Conservation (phyloP, 2,888 invertebrate genomes). For the Tigriopus californicus region DNA sequence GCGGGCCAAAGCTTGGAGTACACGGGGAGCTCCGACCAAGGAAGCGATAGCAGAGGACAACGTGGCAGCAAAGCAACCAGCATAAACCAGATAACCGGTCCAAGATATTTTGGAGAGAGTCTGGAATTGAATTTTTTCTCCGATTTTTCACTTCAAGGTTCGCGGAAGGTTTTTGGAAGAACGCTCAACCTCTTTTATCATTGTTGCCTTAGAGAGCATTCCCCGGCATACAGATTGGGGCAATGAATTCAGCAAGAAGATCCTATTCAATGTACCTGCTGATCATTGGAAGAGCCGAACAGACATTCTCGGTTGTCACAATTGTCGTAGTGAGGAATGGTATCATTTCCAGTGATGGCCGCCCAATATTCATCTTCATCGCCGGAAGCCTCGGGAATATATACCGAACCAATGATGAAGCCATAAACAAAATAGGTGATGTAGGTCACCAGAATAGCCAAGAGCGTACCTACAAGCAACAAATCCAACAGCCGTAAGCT, state of each 20-base stretch:
- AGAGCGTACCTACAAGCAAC: constrained; percentile 38
- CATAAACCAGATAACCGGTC: constrained; percentile 79
- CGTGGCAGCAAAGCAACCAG: constrained; percentile 92
- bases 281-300: constrained; percentile 8
- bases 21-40: constrained; percentile 65
- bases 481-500: not conserved
- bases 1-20: constrained; percentile 52
- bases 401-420: constrained; percentile 24
- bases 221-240: too few relatives aligned
- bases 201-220: too few relatives aligned
- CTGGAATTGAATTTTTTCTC: not conserved
- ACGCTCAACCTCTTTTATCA: too few relatives aligned
- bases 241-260: too few relatives aligned
- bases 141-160: too few relatives aligned
- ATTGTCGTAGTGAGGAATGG: not conserved
- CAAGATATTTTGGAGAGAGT: constrained; percentile 27
- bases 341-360: not conserved
- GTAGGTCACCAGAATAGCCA: constrained; percentile 73
- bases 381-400: not conserved
- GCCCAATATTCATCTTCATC: not conserved
- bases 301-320: not conserved
- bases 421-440: constrained; percentile 69
- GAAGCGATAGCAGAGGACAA: constrained; percentile 88
- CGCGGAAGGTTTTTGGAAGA: too few relatives aligned
- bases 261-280: too few relatives aligned